These are phyloP conservation scores for Magallana nippona DNA, from an alignment of 2,888 invertebrate genomes.

Conservation along the genomic window DNA sequence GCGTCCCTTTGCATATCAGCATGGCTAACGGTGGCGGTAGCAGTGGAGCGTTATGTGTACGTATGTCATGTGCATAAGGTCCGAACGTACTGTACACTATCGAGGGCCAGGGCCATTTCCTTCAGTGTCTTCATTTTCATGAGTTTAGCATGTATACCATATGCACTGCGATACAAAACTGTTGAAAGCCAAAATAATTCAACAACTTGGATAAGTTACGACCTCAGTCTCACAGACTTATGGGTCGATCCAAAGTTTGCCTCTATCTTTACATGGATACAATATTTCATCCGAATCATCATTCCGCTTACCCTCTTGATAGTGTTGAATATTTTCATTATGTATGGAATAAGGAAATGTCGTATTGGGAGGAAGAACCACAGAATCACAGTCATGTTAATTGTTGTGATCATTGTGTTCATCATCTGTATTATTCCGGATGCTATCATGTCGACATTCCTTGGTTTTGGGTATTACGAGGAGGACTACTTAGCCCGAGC, in stretches of 20 bases:
- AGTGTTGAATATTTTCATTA: conserved; percentile 74
- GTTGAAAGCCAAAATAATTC: conserved; percentile 57
- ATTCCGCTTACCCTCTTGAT: conserved; percentile 76
- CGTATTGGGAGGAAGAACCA: conserved; percentile 69
- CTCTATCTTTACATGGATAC: conserved; percentile 72
- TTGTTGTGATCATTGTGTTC: conserved; percentile 77
- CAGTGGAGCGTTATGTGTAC: conserved; percentile 77
- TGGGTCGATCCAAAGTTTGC: conserved; percentile 72
- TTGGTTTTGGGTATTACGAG: conserved; percentile 77
- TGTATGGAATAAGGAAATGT: conserved; percentile 72
- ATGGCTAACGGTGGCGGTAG: conserved; percentile 78
- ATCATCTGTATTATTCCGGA: conserved; percentile 78
- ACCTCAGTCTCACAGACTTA: conserved; percentile 70
- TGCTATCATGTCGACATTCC: conserved; percentile 77
- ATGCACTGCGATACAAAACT: conserved; percentile 73
- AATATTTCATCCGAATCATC: conserved; percentile 76
- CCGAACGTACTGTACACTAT: conserved; percentile 68
- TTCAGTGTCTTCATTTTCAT: conserved; percentile 71
- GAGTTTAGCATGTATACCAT: conserved; percentile 74
- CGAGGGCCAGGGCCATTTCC: conserved; percentile 71
- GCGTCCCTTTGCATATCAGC: conserved; percentile 75
- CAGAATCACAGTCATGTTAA: conserved; percentile 77
- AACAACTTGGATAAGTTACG: conserved; percentile 55
- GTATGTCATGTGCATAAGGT: conserved; percentile 77
- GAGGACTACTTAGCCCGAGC: conserved; percentile 73